phyloP scores from a whole-genome alignment of 2,888 invertebrate species.

The Kryphioiulus occultus region DNA sequence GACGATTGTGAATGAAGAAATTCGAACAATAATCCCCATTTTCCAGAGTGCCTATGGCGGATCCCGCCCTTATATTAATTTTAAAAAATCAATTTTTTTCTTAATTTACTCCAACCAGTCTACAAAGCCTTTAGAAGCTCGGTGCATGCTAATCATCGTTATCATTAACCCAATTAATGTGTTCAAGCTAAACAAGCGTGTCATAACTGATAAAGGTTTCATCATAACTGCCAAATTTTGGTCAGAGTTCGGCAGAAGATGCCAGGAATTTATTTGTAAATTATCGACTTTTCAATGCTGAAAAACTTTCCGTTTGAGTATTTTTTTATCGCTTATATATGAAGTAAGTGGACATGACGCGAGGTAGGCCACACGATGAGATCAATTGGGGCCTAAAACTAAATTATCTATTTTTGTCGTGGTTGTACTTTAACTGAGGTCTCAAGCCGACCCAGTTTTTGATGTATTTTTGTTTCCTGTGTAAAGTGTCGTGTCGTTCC shows the following conservation, averaged over 20 bases:
- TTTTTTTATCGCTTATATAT: conserved; percentile 29
- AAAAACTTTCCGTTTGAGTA: conserved; percentile 37
- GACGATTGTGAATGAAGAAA: background rate
- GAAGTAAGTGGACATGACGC: conserved; percentile 11
- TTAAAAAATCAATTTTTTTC: background rate
- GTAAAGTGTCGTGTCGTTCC: conserved; percentile 27
- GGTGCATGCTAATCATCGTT: background rate
- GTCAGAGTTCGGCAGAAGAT: background rate
- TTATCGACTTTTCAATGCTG: background rate
- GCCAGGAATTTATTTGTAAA: conserved; percentile 32
- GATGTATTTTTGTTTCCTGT: background rate
- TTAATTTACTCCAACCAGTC: background rate
- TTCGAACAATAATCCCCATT: background rate
- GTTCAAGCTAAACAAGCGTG: conserved; percentile 24
- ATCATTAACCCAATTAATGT: conserved; percentile 15
- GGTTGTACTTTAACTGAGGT: background rate
- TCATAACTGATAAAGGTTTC: background rate
- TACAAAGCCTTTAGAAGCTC: background rate
- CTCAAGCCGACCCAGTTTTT: background rate
- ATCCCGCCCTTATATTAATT: background rate
- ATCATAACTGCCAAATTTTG: background rate
- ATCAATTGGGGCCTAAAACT: background rate
- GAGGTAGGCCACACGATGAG: conserved; percentile 8
- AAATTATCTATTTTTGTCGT: conserved; percentile 16
- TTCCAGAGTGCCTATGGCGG: background rate